phyloP scores from a whole-genome alignment of 2,888 invertebrate species.

The Cryptocephalus moraei region DNA sequence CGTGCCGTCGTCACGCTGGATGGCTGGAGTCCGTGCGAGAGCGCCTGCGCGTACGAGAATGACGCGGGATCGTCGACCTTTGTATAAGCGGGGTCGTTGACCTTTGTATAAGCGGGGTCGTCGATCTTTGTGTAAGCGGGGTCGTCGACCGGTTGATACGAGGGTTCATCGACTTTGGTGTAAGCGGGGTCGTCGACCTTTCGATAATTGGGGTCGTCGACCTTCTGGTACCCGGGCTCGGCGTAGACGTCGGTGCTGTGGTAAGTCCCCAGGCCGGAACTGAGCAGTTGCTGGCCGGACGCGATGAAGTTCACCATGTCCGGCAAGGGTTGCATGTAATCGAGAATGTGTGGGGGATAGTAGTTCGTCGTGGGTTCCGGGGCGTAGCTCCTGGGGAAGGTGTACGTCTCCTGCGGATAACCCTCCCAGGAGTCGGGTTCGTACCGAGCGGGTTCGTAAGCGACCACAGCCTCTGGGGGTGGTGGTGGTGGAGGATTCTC shows the following conservation, averaged over 20 bases:
- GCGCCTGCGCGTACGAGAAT: constrained; percentile 61
- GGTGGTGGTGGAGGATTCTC: constrained; percentile 9
- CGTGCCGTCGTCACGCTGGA: constrained; percentile 37
- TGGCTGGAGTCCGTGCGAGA: constrained; percentile 57
- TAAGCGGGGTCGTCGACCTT: too few relatives aligned
- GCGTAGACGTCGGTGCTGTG: constrained; percentile 21
- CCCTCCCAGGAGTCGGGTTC: constrained; percentile 14
- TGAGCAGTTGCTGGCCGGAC: constrained; percentile 37
- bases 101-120: too few relatives aligned
- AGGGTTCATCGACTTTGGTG: too few relatives aligned
- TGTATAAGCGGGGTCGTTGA: too few relatives aligned
- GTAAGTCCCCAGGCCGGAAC: constrained; percentile 42
- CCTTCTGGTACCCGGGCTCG: neutral
- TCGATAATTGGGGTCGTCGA: too few relatives aligned
- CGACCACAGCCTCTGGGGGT: constrained; percentile 18
- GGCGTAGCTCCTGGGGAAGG: constrained; percentile 11
- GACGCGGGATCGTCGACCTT: too few relatives aligned
- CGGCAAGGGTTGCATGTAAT: constrained; percentile 40
- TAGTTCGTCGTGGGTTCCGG: neutral
- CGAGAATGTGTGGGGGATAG: constrained; percentile 20
- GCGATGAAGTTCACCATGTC: constrained; percentile 43
- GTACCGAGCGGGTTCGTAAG: constrained; percentile 12
- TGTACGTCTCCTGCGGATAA: constrained; percentile 5
- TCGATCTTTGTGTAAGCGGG: too few relatives aligned
- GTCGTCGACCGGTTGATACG: too few relatives aligned